Evolutionary conservation across 2,113 vertebrate species (phyloP).

Genomic region (Benitochromis conjunctus): DNA sequence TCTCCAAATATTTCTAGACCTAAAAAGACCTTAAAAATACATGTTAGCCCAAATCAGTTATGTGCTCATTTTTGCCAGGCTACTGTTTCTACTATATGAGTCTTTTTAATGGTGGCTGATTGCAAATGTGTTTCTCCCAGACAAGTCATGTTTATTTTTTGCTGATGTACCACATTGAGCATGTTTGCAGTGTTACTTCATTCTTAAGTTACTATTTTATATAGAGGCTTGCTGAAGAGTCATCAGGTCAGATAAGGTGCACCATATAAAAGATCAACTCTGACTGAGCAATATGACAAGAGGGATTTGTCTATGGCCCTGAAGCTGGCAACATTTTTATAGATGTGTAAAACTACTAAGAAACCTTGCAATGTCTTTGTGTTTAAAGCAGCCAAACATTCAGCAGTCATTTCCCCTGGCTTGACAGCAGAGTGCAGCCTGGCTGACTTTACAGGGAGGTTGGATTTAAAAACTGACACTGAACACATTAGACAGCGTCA

Average conservation of each 20-base stretch:
- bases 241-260: neutral
- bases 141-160: neutral
- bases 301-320: neutral
- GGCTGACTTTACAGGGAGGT: neutral
- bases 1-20: neutral
- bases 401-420: neutral
- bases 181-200: neutral
- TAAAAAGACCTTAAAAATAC: neutral
- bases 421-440: neutral
- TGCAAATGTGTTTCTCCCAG: neutral
- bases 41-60: neutral
- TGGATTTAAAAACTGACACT: neutral
- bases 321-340: neutral
- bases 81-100: neutral
- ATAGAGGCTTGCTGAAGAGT: neutral
- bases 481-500: neutral
- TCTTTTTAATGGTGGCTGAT: neutral
- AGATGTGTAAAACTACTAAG: neutral
- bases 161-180: neutral
- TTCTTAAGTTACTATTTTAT: neutral
- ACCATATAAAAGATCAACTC: neutral
- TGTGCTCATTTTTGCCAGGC: neutral
- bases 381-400: neutral
- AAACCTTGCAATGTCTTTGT: neutral
- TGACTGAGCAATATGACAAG: neutral